Percentiles rank a stretch among this genome's conserved stretches.
Evolutionary conservation across 2,113 vertebrate genomes (phyloP).

Genomic region (Sus scrofa): DNA sequence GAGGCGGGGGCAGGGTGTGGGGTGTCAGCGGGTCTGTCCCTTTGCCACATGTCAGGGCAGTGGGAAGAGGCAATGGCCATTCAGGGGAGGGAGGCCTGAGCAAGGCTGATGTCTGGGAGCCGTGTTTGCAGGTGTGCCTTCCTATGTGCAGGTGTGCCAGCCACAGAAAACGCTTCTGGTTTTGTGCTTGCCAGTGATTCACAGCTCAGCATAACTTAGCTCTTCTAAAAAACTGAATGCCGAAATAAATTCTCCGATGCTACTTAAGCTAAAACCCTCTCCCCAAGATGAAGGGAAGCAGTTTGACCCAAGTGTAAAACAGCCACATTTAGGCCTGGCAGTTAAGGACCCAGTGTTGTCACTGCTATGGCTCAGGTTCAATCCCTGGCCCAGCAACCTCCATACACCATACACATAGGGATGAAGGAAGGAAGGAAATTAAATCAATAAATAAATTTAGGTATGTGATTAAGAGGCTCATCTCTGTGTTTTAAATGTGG

Average conservation of each 20-base stretch:
- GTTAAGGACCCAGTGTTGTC: no score
- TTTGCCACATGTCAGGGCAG: background rate
- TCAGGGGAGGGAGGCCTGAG: background rate
- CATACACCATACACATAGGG: no score
- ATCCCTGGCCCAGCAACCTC: no score
- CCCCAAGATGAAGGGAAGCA: background rate
- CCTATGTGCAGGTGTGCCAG: background rate
- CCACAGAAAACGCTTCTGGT: background rate
- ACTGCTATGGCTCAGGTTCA: no score
- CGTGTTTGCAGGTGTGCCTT: background rate
- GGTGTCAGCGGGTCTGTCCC: no score
- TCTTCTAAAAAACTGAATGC: background rate
- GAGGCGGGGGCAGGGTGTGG: no score
- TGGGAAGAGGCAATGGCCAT: background rate
- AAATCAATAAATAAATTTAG: no score
- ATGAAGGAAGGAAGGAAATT: no score
- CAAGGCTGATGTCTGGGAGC: background rate
- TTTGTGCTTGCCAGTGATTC: background rate
- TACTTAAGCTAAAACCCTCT: background rate
- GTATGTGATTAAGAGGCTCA: no score
- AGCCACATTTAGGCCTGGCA: background rate
- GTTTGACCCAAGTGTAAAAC: background rate
- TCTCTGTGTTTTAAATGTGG: no score
- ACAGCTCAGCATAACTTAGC: background rate
- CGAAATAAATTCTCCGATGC: background rate